Percentiles rank a stretch among this genome's conserved stretches.
These are phyloP conservation scores for Daboia siamensis DNA, from an alignment of 2,113 vertebrate genomes.

Conservation along the genomic window DNA sequence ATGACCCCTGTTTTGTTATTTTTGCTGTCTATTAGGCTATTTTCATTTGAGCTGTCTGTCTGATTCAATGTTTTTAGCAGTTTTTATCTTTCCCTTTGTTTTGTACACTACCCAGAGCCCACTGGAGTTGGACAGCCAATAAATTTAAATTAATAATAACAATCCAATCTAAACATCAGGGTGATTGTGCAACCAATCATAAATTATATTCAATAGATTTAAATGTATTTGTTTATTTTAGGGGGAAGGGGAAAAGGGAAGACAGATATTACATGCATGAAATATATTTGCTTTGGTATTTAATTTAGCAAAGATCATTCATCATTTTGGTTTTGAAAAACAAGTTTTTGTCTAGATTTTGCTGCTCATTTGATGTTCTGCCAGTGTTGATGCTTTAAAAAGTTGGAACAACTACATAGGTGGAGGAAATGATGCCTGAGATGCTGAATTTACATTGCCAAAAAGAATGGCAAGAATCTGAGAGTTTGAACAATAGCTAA, in stretches of 20 bases:
- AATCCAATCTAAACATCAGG: not conserved
- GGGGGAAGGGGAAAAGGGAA: not conserved
- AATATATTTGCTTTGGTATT: not conserved
- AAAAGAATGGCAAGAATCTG: slow-evolving; percentile 22
- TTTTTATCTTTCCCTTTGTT: not conserved
- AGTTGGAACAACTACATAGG: not conserved
- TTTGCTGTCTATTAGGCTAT: not conserved
- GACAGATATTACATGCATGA: not conserved
- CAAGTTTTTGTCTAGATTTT: not conserved
- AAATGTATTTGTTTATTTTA: not conserved
- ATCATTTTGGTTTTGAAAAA: not conserved
- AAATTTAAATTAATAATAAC: not conserved
- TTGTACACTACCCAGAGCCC: not conserved
- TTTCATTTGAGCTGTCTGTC: not conserved
- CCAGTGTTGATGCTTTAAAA: not conserved
- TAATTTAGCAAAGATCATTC: slow-evolving; percentile 18
- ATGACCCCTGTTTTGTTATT: not conserved
- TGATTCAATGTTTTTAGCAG: not conserved
- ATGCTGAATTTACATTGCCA: not conserved
- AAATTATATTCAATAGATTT: not conserved
- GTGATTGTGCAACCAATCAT: not conserved
- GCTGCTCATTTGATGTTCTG: not conserved
- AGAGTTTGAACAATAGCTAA: slow-evolving; percentile 25
- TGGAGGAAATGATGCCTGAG: slow-evolving; percentile 4
- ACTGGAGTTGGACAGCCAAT: not conserved